A percentile compares a stretch with the other conserved stretches of the same genome.
Conservation (phyloP, 1,140 invertebrate species). For the Pogonomyrmex californicus region DNA sequence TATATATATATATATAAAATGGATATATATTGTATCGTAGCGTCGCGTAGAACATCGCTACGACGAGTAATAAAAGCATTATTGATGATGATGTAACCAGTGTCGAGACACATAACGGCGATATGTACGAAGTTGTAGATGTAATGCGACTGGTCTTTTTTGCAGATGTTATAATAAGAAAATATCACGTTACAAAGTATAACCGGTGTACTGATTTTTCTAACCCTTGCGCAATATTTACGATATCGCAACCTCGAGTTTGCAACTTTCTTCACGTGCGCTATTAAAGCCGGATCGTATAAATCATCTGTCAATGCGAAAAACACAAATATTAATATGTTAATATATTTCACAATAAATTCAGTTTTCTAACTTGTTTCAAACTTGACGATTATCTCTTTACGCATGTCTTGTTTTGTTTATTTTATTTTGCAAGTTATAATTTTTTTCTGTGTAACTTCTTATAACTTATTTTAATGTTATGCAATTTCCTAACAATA, state of each 20-base stretch:
- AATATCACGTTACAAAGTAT: constrained; percentile 70
- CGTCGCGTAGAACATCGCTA: constrained; percentile 77
- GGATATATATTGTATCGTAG: constrained; percentile 75
- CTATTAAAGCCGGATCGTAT: neutral
- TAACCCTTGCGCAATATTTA: neutral
- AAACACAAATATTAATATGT: neutral
- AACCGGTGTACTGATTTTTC: constrained; percentile 48
- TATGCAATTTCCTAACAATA: neutral
- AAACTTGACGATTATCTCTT: neutral
- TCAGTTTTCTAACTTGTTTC: neutral
- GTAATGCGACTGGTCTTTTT: constrained; percentile 72
- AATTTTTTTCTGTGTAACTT: neutral
- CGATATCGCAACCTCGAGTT: neutral
- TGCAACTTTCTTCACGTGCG: neutral
- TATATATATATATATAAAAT: constrained; percentile 58
- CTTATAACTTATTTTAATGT: neutral
- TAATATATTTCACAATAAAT: neutral
- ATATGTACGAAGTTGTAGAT: constrained; percentile 63
- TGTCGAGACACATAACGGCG: constrained; percentile 62
- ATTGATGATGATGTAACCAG: constrained; percentile 61
- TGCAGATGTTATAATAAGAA: constrained; percentile 73
- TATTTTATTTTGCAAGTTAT: neutral
- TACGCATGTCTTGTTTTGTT: neutral
- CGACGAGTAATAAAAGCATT: constrained; percentile 68
- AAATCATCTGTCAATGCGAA: neutral